Percentiles rank a stretch among this genome's conserved stretches.
Conservation (phyloP, 2,888 invertebrate species). For the Drosophila helvetica region DNA sequence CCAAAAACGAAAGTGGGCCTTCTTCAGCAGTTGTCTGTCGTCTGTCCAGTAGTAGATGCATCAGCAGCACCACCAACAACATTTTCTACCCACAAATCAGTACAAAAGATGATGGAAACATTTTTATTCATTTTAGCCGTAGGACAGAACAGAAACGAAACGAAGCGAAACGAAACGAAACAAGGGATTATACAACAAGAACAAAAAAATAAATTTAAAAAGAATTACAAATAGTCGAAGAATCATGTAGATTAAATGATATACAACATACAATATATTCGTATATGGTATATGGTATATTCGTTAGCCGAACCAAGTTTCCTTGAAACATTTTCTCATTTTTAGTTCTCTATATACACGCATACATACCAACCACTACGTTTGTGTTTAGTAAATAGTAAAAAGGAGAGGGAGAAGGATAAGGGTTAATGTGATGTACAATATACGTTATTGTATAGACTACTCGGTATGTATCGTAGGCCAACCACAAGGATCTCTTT, state of each 20-base stretch:
- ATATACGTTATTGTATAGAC: constrained; percentile 1
- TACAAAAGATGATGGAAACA: constrained; percentile 21
- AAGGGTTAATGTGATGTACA: too few species aligned
- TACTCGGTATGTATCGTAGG: constrained; percentile 35
- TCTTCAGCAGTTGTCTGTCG: neutral
- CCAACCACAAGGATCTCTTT: constrained; percentile 62
- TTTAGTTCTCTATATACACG: neutral
- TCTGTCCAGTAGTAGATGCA: neutral
- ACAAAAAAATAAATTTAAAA: constrained; percentile 3
- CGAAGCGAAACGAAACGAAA: constrained; percentile 32
- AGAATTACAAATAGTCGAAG: constrained; percentile 25
- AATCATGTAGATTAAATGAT: constrained; percentile 40
- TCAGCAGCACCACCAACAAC: neutral
- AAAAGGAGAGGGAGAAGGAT: neutral
- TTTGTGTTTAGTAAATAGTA: neutral
- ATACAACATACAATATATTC: constrained; percentile 2
- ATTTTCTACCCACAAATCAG: constrained; percentile 17
- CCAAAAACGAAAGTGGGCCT: neutral
- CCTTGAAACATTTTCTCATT: constrained; percentile 17
- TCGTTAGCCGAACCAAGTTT: constrained; percentile 39
- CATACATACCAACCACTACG: constrained; percentile 3
- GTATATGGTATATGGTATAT: constrained; percentile 22
- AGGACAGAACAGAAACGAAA: constrained; percentile 30
- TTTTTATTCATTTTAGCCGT: constrained; percentile 1
- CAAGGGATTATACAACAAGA: constrained; percentile 42